Conservation (phyloP, 2,888 invertebrate species). For the Ischnus inquisitorius region DNA sequence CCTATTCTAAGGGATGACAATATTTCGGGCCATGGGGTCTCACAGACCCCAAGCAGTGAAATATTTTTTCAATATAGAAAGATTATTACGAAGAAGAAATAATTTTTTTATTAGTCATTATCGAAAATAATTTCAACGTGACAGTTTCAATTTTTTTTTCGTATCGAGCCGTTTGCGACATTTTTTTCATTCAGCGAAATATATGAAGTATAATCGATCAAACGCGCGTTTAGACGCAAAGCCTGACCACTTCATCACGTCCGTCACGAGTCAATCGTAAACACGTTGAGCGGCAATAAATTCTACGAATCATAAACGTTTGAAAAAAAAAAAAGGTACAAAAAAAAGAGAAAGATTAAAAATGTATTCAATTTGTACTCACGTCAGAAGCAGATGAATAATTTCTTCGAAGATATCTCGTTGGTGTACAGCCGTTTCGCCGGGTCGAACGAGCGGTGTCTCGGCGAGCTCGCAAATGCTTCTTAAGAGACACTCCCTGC, state of each 20-base stretch:
- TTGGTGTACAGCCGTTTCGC: constrained; percentile 85
- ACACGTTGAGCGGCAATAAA: background rate
- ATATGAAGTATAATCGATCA: background rate
- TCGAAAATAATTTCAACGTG: too few relatives aligned
- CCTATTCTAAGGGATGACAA: too few relatives aligned
- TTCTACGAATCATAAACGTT: background rate
- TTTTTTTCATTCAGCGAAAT: background rate
- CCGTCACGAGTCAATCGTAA: background rate
- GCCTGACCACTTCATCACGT: background rate
- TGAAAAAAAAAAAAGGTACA: constrained; percentile 23
- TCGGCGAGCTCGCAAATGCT: constrained; percentile 89
- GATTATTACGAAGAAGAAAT: too few relatives aligned
- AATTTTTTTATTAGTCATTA: too few relatives aligned
- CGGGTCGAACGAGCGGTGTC: constrained; percentile 85
- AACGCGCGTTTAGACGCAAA: background rate
- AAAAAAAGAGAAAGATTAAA: background rate
- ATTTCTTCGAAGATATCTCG: constrained; percentile 90
- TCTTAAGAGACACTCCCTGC: constrained; percentile 88
- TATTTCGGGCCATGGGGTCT: too few relatives aligned
- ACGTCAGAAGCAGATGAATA: constrained; percentile 90
- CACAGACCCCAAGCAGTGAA: too few relatives aligned
- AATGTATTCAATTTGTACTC: constrained; percentile 81
- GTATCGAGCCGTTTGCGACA: background rate
- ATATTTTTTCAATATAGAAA: too few relatives aligned
- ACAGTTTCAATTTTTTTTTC: too few relatives aligned